Evolutionary conservation across 2,888 invertebrate species (phyloP).

Genomic region (Pheosia tremula): DNA sequence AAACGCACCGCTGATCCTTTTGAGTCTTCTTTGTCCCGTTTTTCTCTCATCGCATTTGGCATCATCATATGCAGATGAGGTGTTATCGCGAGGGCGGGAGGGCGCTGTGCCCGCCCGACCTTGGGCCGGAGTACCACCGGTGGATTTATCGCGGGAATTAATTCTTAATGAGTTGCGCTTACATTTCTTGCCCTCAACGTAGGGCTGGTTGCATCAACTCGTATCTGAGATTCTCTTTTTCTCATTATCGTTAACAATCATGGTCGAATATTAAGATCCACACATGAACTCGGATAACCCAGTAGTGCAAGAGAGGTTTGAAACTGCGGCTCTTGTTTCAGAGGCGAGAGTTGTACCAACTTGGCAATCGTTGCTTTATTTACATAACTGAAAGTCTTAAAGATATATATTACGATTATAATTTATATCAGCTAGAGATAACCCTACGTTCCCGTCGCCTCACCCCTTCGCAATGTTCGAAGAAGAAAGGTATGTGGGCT

Average conservation of each 20-base stretch:
- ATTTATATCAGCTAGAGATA: background rate
- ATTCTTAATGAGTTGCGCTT: conserved; percentile 33
- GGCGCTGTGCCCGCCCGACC: conserved; percentile 7
- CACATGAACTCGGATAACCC: too few relatives aligned
- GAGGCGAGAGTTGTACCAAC: too few relatives aligned
- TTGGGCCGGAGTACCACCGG: conserved; percentile 1
- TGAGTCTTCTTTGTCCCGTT: conserved; percentile 11
- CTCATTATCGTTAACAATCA: too few relatives aligned
- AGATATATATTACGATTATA: too few relatives aligned
- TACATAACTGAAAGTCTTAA: too few relatives aligned
- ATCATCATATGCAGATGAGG: conserved; percentile 26
- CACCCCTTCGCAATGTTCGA: background rate
- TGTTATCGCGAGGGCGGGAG: conserved; percentile 20
- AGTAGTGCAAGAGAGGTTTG: too few relatives aligned
- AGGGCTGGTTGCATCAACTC: conserved; percentile 1
- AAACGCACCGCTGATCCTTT: too few relatives aligned
- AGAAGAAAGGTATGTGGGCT: background rate
- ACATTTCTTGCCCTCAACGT: conserved; percentile 16
- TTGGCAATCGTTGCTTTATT: too few relatives aligned
- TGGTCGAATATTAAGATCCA: too few relatives aligned
- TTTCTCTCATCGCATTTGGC: conserved; percentile 17
- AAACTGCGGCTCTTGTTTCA: too few relatives aligned
- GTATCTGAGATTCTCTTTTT: background rate
- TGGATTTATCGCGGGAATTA: conserved; percentile 25
- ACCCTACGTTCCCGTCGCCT: background rate